These are phyloP conservation scores for Acanthaster planci DNA, from an alignment of 35 echinoderm and acorn worm species.

Conservation along the genomic window DNA sequence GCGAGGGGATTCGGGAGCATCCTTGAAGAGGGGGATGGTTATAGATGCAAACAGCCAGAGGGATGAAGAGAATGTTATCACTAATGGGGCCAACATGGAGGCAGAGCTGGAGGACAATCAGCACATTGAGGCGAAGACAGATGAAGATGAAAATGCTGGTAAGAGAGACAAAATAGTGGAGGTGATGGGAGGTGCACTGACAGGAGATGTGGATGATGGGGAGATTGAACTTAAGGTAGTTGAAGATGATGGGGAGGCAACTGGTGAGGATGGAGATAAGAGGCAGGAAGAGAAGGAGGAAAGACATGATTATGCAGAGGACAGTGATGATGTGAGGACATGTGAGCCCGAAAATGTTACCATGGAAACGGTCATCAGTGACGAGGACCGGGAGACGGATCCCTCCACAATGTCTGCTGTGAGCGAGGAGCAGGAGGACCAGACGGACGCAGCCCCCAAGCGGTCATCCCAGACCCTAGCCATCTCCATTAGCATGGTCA, in stretches of 20 bases:
- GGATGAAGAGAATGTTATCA: neutral
- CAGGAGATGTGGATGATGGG: no score
- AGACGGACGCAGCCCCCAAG: neutral
- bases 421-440: neutral
- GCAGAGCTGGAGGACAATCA: no score
- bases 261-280: no score
- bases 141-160: no score
- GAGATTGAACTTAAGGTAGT: no score
- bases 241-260: no score
- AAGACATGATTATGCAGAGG: neutral
- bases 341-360: neutral
- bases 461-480: neutral
- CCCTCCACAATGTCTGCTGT: neutral
- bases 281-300: neutral
- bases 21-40: neutral
- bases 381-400: neutral
- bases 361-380: slow-evolving; percentile 14
- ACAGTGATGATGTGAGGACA: neutral
- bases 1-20: slow-evolving; percentile 6
- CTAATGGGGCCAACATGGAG: neutral
- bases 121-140: no score
- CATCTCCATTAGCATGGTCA: neutral
- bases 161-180: no score
- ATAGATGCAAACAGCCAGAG: neutral
- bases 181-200: no score